These are phyloP conservation scores for Hydriomena furcata DNA, from an alignment of 2,888 invertebrate genomes.

Conservation along the genomic window DNA sequence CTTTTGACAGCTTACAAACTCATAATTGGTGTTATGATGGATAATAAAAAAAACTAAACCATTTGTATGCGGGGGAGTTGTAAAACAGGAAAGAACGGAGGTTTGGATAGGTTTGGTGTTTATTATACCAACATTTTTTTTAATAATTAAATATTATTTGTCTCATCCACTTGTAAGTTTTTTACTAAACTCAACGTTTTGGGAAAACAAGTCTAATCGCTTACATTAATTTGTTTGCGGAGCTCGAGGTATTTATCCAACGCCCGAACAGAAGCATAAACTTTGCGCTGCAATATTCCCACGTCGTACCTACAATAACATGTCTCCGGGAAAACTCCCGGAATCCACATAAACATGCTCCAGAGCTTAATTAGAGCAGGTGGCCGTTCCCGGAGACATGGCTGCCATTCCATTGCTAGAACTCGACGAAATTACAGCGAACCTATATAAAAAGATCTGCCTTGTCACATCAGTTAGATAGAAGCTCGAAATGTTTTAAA, in stretches of 20 bases:
- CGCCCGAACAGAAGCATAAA: constrained; percentile 23
- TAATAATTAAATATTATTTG: too few species aligned
- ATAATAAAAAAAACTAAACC: constrained; percentile 2
- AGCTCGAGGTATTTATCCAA: constrained; percentile 1
- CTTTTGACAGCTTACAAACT: too few species aligned
- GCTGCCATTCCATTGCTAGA: constrained; percentile 31
- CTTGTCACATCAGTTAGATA: background rate
- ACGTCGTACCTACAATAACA: constrained; percentile 28
- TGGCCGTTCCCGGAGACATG: constrained; percentile 27
- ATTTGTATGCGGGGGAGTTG: constrained; percentile 19
- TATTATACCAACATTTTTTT: constrained; percentile 30
- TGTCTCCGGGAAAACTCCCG: constrained; percentile 31
- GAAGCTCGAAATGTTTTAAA: background rate
- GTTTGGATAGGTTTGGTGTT: constrained; percentile 23
- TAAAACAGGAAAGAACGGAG: constrained; percentile 28
- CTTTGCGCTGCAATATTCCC: constrained; percentile 32
- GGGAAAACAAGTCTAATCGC: too few species aligned
- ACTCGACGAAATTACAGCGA: constrained; percentile 18
- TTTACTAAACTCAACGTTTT: too few species aligned
- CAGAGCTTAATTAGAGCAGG: constrained; percentile 38
- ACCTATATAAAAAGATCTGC: constrained; percentile 4
- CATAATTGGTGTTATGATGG: too few species aligned
- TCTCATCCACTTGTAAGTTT: too few species aligned
- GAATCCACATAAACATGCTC: constrained; percentile 36
- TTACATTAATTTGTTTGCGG: constrained; percentile 1